Evolutionary conservation across 2,888 invertebrate genomes (phyloP), one percentile per base, ranked within the genome.

Genomic region (Teinopalpus imperialis): DNA sequence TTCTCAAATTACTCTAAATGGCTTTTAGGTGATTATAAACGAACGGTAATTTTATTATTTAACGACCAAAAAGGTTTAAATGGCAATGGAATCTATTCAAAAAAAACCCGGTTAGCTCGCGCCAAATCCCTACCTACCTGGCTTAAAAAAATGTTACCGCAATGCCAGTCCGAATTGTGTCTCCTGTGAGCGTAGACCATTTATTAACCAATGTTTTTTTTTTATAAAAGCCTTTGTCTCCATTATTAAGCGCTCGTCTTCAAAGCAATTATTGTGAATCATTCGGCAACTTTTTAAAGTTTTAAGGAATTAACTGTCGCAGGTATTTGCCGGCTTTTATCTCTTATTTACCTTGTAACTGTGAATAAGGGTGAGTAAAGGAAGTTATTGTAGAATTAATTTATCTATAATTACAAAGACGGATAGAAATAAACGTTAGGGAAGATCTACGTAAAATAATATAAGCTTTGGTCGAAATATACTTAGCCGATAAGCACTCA

Each of bases 171-270:
- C 68, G 61, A 65, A 63, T 65, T 57, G 55, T 65, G 69, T 67
- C 71, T 72, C 66, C 69, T 70, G 68, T 59, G 57, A 69, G 65
- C 47, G 61, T 64, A 62, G 67, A 65, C 71, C 79, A 76, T 82
- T 80, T 82, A 74, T 82, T 76, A 71, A 56, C 34, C 47, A 34
- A 47, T 50, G 49, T 60, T 71, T 73, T 79, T 66, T 49, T 57
- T 66, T 50, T 56, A 40, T 47, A 48, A 50, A 44, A 13, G 35
- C 64, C 63, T 72, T 79, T 74, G 72, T 75, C 70, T 69, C 66
- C 59, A 58, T 64, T 52, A 44, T 57, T 62, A 57, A 54, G 30
- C 46, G 29, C 18, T 24, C n/a, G 7, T 40, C 41, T 24, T 30
- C 74, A 68, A 69, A 65, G 63, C 48, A 45, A 52, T 49, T 45